phyloP scores from a whole-genome alignment of 2,888 invertebrate genomes.

The Dryococelus australis region DNA sequence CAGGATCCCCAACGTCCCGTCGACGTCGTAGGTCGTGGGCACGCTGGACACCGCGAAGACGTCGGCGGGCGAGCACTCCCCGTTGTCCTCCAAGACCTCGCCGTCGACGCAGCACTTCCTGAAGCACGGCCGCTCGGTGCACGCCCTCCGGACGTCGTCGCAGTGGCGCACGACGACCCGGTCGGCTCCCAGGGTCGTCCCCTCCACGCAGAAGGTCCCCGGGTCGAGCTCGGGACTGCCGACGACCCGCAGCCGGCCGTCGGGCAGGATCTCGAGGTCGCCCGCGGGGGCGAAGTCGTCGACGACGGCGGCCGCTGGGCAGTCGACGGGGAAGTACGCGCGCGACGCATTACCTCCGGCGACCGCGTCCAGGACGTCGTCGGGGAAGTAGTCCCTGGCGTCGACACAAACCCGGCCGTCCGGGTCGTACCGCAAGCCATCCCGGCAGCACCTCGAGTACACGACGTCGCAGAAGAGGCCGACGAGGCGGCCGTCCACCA shows the following conservation, averaged over 20 bases:
- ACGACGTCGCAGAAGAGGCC: background rate
- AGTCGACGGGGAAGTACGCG: background rate
- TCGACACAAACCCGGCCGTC: constrained; percentile 36
- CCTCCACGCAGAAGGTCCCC: constrained; percentile 28
- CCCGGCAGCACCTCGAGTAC: constrained; percentile 12
- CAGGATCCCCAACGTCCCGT: background rate
- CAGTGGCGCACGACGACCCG: constrained; percentile 49
- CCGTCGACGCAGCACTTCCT: constrained; percentile 57
- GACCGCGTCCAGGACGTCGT: background rate
- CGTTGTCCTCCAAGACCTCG: constrained; percentile 41
- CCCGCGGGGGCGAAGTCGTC: background rate
- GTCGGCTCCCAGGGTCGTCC: constrained; percentile 31
- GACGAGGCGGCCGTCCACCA: background rate
- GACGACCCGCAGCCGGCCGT: background rate
- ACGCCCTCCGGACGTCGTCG: constrained; percentile 45
- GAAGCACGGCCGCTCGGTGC: constrained; percentile 53
- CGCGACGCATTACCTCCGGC: background rate
- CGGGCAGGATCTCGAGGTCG: background rate
- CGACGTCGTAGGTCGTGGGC: background rate
- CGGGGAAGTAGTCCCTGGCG: background rate
- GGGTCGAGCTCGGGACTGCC: background rate
- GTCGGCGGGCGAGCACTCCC: constrained; percentile 32
- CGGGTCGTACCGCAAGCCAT: constrained; percentile 30
- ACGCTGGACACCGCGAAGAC: background rate
- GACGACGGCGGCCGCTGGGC: background rate